Evolutionary conservation across 2,888 invertebrate genomes (phyloP).

Genomic region (Macaria notata): DNA sequence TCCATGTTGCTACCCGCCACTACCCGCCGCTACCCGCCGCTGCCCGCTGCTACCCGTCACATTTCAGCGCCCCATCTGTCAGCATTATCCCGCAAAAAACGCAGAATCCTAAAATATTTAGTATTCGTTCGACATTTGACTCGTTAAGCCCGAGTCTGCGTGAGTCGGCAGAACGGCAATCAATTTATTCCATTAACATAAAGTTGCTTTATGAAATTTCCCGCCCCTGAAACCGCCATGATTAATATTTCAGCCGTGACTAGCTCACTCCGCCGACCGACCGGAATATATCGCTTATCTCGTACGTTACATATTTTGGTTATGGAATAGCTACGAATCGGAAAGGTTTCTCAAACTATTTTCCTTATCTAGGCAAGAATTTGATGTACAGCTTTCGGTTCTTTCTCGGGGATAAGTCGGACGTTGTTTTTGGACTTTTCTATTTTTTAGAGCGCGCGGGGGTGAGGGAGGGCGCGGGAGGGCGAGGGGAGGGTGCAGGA

Average conservation of each 20-base stretch:
- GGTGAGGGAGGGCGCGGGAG: slow-evolving; percentile 44
- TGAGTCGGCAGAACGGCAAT: slow-evolving; percentile 46
- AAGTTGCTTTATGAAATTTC: slow-evolving; percentile 65
- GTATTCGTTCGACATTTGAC: slow-evolving; percentile 23
- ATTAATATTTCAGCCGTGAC: slow-evolving; percentile 71
- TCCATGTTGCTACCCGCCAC: slow-evolving; percentile 9
- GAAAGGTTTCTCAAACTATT: slow-evolving; percentile 5
- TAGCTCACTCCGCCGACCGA: slow-evolving; percentile 46
- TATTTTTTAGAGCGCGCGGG: slow-evolving; percentile 44
- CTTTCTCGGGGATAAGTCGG: not conserved
- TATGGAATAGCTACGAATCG: slow-evolving; percentile 1
- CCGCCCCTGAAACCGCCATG: slow-evolving; percentile 56
- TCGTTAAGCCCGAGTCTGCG: slow-evolving; percentile 36
- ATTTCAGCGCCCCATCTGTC: slow-evolving; percentile 18
- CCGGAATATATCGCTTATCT: slow-evolving; percentile 54
- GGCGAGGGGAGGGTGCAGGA: slow-evolving; percentile 43
- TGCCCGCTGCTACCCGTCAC: not conserved
- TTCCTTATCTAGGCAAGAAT: not conserved
- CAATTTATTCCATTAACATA: slow-evolving; percentile 70
- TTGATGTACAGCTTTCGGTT: slow-evolving; percentile 1
- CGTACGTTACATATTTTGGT: slow-evolving; percentile 10
- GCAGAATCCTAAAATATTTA: slow-evolving; percentile 17
- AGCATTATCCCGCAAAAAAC: slow-evolving; percentile 13
- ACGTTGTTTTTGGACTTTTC: slow-evolving; percentile 26
- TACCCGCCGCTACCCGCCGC: not conserved